phyloP scores from a whole-genome alignment of 2,888 invertebrate genomes.

The Pherbina coryleti region DNA sequence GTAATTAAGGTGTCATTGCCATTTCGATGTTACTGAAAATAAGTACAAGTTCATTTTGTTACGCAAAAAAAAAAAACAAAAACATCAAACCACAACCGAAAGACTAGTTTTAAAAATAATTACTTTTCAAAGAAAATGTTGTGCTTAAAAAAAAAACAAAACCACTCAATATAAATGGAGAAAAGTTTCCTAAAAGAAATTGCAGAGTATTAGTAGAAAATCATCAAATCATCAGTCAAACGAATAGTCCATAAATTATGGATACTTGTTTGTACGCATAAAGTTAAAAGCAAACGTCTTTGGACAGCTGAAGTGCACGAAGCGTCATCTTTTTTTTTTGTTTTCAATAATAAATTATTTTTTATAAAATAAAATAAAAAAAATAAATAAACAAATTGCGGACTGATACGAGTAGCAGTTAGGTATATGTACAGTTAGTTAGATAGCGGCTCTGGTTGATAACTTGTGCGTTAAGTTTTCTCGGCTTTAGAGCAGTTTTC shows the following conservation, averaged over 20 bases:
- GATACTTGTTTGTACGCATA: background rate
- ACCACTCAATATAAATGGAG: background rate
- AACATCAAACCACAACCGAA: background rate
- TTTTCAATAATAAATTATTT: background rate
- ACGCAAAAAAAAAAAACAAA: background rate
- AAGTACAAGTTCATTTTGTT: background rate
- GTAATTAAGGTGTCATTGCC: constrained; percentile 26
- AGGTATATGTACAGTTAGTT: background rate
- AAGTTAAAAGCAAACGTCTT: background rate
- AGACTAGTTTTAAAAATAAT: constrained; percentile 2
- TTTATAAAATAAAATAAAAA: background rate
- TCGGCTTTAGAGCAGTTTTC: background rate
- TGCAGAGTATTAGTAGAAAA: background rate
- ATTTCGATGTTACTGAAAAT: background rate
- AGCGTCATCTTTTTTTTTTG: too few relatives aligned
- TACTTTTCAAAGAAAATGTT: background rate
- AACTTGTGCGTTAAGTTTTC: constrained; percentile 7
- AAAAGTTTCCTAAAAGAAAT: background rate
- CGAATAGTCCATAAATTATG: background rate
- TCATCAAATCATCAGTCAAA: background rate
- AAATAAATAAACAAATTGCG: constrained; percentile 10
- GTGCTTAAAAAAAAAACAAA: background rate
- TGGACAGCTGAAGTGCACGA: background rate
- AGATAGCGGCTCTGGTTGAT: background rate
- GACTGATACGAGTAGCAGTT: background rate